phyloP scores from a whole-genome alignment of 1,140 invertebrate species.

The Trissolcus basalis region DNA sequence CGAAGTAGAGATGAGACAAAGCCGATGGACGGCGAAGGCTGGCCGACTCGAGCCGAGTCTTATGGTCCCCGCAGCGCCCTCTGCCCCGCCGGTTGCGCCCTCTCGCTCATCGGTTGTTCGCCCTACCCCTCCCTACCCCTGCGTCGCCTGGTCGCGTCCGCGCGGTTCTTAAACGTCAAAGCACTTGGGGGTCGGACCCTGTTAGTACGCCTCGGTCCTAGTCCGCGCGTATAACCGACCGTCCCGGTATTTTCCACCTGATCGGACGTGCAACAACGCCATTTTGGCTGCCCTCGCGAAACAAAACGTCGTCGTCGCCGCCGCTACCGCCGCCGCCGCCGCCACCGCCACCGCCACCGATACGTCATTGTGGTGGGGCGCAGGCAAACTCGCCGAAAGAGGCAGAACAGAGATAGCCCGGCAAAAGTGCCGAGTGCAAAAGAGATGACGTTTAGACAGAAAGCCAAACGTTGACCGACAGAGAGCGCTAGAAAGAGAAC shows the following conservation, averaged over 20 bases:
- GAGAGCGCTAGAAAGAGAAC: slow-evolving; percentile 2
- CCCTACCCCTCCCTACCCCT: slow-evolving; percentile 44
- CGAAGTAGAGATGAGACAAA: slow-evolving; percentile 52
- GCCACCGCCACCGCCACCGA: no score
- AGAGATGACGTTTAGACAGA: slow-evolving; percentile 6
- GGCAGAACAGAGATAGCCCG: slow-evolving; percentile 15
- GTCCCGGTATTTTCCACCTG: slow-evolving; percentile 69
- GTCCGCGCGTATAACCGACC: slow-evolving; percentile 60
- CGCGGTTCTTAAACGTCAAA: slow-evolving; percentile 70
- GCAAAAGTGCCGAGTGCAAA: neutral
- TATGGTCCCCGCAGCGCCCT: slow-evolving; percentile 10
- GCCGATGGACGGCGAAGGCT: slow-evolving; percentile 26
- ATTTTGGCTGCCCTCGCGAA: slow-evolving; percentile 61
- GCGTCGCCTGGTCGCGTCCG: slow-evolving; percentile 33
- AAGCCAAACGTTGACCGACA: slow-evolving; percentile 7
- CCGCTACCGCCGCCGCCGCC: no score
- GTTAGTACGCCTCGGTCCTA: slow-evolving; percentile 70
- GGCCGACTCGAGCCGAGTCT: slow-evolving; percentile 39
- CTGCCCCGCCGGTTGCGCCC: slow-evolving; percentile 37
- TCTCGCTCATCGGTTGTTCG: slow-evolving; percentile 26
- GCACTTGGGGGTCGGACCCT: slow-evolving; percentile 69
- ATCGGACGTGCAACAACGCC: slow-evolving; percentile 68
- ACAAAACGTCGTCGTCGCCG: slow-evolving; percentile 46
- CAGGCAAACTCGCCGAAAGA: no score
- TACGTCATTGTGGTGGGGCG: slow-evolving; percentile 27